Evolutionary conservation across 37 sponge, comb jelly and placozoan genomes (phyloP).

Genomic region (Oscarella lobularis): DNA sequence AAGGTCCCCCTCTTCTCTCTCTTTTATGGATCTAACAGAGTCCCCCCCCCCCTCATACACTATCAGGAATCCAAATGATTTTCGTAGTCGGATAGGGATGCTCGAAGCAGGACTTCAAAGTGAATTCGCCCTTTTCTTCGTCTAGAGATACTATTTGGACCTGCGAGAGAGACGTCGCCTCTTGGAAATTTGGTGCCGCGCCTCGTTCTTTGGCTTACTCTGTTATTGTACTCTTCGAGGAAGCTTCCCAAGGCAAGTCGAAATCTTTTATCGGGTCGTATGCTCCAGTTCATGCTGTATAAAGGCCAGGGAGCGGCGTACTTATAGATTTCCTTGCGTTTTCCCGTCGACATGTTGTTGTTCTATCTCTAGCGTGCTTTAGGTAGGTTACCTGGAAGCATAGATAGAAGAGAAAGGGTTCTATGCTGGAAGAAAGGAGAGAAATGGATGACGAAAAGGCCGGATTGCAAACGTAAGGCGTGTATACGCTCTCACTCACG

Average conservation of each 20-base stretch:
- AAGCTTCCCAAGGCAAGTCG: constrained; percentile 87
- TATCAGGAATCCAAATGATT: constrained; percentile 92
- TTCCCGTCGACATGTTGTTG: constrained; percentile 9
- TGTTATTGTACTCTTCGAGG: constrained; percentile 92
- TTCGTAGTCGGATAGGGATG: constrained; percentile 96
- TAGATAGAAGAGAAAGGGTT: no score
- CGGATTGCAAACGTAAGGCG: no score
- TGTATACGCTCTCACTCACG: no score
- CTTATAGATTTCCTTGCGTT: constrained; percentile 88
- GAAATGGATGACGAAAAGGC: no score
- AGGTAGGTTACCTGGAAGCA: no score
- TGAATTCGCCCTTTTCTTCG: constrained; percentile 76
- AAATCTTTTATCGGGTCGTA: constrained; percentile 70
- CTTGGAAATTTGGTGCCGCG: background rate
- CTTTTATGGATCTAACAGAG: no score
- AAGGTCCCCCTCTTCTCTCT: no score
- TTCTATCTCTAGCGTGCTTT: no score
- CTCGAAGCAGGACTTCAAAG: constrained; percentile 63
- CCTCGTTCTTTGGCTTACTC: constrained; percentile 20
- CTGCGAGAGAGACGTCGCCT: constrained; percentile 11
- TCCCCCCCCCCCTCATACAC: constrained; percentile 17
- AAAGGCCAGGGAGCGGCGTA: constrained; percentile 90
- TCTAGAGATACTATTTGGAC: constrained; percentile 80
- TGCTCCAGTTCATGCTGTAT: constrained; percentile 91
- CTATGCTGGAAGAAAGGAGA: no score